phyloP scores from a whole-genome alignment of 2,888 invertebrate genomes.

The Amphipoea oculea region DNA sequence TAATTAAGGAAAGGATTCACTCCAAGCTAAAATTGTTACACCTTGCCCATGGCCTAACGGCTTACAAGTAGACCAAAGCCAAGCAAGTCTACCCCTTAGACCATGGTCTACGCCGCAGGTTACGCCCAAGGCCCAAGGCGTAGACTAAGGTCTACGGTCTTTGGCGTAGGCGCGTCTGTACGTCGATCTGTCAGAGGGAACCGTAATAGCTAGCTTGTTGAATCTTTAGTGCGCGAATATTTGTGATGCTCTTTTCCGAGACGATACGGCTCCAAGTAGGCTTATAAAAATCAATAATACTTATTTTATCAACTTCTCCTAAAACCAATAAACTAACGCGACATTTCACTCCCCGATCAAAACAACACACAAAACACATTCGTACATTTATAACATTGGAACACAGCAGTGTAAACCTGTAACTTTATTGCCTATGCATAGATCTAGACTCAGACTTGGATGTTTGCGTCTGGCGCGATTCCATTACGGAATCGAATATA shows the following conservation, averaged over 20 bases:
- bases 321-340: background rate
- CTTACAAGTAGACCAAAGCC: background rate
- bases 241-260: background rate
- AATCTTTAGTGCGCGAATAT: background rate
- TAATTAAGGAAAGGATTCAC: too few species aligned
- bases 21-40: background rate
- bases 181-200: background rate
- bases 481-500: slow-evolving; percentile 79
- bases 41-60: background rate
- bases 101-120: background rate
- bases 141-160: background rate
- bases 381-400: slow-evolving; percentile 31
- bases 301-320: background rate
- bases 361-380: slow-evolving; percentile 21
- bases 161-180: background rate
- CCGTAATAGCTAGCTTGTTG: background rate
- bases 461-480: slow-evolving; percentile 69
- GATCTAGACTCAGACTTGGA: slow-evolving; percentile 51
- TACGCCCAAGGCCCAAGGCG: background rate
- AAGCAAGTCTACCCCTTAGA: background rate
- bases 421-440: slow-evolving; percentile 60
- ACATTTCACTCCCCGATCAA: slow-evolving; percentile 10
- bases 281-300: background rate
- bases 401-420: slow-evolving; percentile 38
- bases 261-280: background rate